These are phyloP conservation scores for Papilio xuthus DNA, from an alignment of 1,140 invertebrate species.

Conservation along the genomic window DNA sequence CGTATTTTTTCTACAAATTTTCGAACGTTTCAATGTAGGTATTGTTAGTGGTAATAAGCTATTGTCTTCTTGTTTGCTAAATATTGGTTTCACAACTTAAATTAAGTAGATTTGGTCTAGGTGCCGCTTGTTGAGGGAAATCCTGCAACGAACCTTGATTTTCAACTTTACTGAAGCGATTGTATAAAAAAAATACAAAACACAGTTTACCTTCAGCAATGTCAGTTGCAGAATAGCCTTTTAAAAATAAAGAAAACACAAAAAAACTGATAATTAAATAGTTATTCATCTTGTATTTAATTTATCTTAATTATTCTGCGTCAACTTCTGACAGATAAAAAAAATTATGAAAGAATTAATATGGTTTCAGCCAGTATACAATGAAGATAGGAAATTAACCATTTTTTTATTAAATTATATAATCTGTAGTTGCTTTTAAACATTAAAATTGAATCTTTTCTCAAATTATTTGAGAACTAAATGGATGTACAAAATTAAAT, in stretches of 20 bases:
- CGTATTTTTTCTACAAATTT: too few species aligned
- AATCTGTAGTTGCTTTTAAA: too few species aligned
- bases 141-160: not conserved
- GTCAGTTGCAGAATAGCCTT: not conserved
- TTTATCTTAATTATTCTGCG: not conserved
- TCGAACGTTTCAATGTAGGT: too few species aligned
- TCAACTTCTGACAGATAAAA: not conserved
- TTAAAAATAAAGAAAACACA: conserved; percentile 27
- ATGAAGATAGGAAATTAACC: not conserved
- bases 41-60: too few species aligned
- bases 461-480: too few species aligned
- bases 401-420: not conserved
- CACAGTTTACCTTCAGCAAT: conserved; percentile 27
- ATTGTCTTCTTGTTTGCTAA: too few species aligned
- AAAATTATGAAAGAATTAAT: not conserved
- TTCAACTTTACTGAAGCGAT: not conserved
- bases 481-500: too few species aligned
- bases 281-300: conserved; percentile 41
- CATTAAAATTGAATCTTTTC: too few species aligned
- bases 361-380: not conserved
- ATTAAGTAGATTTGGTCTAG: too few species aligned
- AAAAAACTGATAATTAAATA: conserved; percentile 33
- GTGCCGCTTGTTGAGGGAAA: too few species aligned
- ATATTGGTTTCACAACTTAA: too few species aligned
- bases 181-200: not conserved